phyloP scores from a whole-genome alignment of 1,140 invertebrate species.

The Drosophila prosaltans region DNA sequence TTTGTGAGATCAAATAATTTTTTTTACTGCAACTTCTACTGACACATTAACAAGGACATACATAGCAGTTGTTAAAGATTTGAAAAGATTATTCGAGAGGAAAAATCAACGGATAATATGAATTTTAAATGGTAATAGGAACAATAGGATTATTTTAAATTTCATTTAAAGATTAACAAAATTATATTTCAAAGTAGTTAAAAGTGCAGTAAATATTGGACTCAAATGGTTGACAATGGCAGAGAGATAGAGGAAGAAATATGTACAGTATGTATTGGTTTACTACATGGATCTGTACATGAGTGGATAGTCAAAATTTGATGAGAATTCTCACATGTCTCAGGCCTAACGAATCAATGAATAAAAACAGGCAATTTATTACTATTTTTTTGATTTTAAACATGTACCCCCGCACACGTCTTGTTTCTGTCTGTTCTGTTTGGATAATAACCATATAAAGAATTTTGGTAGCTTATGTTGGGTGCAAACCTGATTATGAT shows the following conservation, averaged over 20 bases:
- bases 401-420: conserved; percentile 28
- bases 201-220: conserved; percentile 53
- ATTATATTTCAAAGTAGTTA: conserved; percentile 29
- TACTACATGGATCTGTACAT: too few relatives aligned
- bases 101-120: conserved; percentile 49
- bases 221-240: conserved; percentile 20
- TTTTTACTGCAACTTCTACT: conserved; percentile 6
- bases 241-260: not conserved
- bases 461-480: conserved; percentile 60
- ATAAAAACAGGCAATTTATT: too few relatives aligned
- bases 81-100: conserved; percentile 48
- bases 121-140: conserved; percentile 12
- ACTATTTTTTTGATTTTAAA: conserved; percentile 8
- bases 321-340: not conserved
- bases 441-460: conserved; percentile 20
- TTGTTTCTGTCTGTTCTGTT: conserved; percentile 14
- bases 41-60: conserved; percentile 4
- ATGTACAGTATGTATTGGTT: not conserved
- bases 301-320: too few relatives aligned
- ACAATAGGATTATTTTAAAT: conserved; percentile 39
- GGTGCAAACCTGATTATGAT: conserved; percentile 83
- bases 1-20: conserved; percentile 6
- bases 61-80: conserved; percentile 14
- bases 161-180: conserved; percentile 52
- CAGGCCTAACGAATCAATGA: not conserved